Evolutionary conservation across 2,888 invertebrate species (phyloP).

Genomic region (Plebejus argus): DNA sequence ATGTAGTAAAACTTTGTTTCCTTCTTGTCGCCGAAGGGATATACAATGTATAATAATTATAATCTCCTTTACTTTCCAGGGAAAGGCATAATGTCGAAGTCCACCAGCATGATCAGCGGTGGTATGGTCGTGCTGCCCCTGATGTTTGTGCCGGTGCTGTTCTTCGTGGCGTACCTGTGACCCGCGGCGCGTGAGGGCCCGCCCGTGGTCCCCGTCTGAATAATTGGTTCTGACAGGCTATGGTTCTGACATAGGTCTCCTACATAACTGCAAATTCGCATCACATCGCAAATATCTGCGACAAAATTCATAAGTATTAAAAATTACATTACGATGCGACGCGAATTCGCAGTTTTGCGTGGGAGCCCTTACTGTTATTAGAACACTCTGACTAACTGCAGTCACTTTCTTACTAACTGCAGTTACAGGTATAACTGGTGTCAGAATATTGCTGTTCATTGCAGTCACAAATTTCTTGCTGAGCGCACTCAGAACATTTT

Average conservation of each 20-base stretch:
- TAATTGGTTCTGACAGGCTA: neutral
- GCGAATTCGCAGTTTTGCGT: too few species aligned
- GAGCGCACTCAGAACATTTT: too few species aligned
- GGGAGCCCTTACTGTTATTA: neutral
- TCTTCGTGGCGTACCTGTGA: conserved; percentile 58
- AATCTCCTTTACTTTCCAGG: conserved; percentile 50
- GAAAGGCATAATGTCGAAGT: conserved; percentile 64
- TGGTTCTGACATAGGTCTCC: neutral
- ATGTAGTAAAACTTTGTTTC: too few species aligned
- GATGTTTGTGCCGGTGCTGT: conserved; percentile 55
- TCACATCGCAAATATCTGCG: too few species aligned
- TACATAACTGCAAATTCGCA: too few species aligned
- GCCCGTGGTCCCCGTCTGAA: conserved; percentile 47
- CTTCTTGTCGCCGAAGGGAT: too few species aligned
- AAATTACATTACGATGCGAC: too few species aligned
- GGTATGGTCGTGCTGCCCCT: conserved; percentile 53
- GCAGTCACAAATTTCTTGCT: neutral
- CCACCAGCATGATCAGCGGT: conserved; percentile 50
- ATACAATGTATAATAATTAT: conserved; percentile 12
- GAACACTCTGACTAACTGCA: neutral
- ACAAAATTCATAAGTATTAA: too few species aligned
- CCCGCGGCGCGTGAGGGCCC: conserved; percentile 49
- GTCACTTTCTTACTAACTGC: neutral
- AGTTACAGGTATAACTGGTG: neutral
- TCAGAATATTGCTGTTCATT: neutral